Percentiles rank a stretch among this genome's conserved stretches.
These are phyloP conservation scores for Napeogenes inachia DNA, from an alignment of 2,888 invertebrate species.

Conservation along the genomic window DNA sequence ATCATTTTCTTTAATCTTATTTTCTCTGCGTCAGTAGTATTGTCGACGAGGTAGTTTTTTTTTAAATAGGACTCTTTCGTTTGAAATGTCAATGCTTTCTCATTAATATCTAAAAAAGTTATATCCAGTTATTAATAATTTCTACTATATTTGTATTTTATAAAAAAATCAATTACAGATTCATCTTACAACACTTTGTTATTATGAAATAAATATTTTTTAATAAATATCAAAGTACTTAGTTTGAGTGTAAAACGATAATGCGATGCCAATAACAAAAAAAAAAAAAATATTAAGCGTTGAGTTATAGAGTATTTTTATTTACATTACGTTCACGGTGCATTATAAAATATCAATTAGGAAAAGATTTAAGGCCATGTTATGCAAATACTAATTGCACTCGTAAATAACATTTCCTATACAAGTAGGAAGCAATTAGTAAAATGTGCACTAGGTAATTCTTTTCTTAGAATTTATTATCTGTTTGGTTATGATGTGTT, in stretches of 20 bases:
- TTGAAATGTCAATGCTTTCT: constrained; percentile 91
- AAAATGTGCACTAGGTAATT: constrained; percentile 12
- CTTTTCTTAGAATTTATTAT: background rate
- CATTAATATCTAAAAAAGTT: constrained; percentile 87
- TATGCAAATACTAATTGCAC: constrained; percentile 26
- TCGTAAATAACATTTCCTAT: constrained; percentile 25
- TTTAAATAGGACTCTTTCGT: constrained; percentile 87
- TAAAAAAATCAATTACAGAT: background rate
- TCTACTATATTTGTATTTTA: background rate
- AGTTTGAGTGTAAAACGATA: background rate
- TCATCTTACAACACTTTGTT: background rate
- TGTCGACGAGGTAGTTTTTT: constrained; percentile 86
- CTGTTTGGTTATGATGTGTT: constrained; percentile 2
- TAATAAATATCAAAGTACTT: background rate
- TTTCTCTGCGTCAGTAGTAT: constrained; percentile 79
- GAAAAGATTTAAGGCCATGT: constrained; percentile 17
- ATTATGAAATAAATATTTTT: background rate
- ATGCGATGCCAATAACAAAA: background rate
- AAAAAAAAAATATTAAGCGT: background rate
- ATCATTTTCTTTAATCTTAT: constrained; percentile 85
- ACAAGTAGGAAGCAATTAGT: constrained; percentile 24
- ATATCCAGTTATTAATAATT: background rate
- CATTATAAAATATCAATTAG: constrained; percentile 20
- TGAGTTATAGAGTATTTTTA: background rate
- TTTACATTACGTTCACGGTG: background rate